Conservation (phyloP, 2,888 invertebrate species). For the Hermaeophaga mercurialis region DNA sequence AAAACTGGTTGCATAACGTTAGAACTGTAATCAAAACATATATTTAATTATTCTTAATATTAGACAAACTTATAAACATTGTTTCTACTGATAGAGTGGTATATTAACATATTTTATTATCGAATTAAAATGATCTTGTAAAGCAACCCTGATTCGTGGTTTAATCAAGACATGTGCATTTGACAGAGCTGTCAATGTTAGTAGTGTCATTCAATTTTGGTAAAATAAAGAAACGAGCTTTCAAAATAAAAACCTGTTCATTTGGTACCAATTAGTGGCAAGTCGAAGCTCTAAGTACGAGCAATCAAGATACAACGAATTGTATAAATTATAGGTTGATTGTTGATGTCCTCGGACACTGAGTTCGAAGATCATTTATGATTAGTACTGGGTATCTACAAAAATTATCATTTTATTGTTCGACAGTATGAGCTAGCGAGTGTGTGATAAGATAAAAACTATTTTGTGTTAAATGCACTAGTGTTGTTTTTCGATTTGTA, state of each 20-base stretch:
- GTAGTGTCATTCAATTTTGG: neutral
- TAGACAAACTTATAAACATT: no score
- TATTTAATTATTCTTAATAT: no score
- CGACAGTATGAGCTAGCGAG: slow-evolving; percentile 17
- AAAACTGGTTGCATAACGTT: neutral
- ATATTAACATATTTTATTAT: no score
- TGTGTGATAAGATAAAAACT: slow-evolving; percentile 22
- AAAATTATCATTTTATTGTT: slow-evolving; percentile 20
- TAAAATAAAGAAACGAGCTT: slow-evolving; percentile 2
- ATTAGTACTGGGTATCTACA: slow-evolving; percentile 13
- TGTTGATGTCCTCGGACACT: slow-evolving; percentile 17
- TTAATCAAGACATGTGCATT: slow-evolving; percentile 4
- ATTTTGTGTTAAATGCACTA: slow-evolving; percentile 11
- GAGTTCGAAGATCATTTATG: slow-evolving; percentile 10
- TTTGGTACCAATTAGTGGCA: neutral
- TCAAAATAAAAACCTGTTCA: slow-evolving; percentile 17
- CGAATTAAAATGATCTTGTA: neutral
- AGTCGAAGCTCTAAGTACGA: slow-evolving; percentile 25
- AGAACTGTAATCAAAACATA: no score
- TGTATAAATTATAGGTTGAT: slow-evolving; percentile 11
- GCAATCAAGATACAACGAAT: slow-evolving; percentile 2
- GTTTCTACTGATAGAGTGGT: no score
- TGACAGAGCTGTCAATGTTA: slow-evolving; percentile 5
- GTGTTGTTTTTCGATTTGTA: slow-evolving; percentile 2
- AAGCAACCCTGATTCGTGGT: no score